Base-by-base conservation (phyloP, 1,140 invertebrate genomes). In the Lasioglossum baleicum region DNA sequence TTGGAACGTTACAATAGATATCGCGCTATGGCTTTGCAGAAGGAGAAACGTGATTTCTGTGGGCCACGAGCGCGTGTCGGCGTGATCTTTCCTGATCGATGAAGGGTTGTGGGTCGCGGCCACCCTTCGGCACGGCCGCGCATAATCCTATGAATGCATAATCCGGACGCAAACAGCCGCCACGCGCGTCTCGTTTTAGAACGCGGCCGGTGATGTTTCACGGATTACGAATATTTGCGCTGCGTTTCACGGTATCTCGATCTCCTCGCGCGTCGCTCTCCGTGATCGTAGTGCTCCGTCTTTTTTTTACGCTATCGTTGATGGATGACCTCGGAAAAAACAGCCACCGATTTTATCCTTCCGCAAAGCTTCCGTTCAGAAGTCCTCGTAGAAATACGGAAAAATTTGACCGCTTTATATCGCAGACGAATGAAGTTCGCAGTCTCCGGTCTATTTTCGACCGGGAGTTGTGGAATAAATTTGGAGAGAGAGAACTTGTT, bases 71-170 rank as follows among this genome's bases (percentile, higher is more conserved):
- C 61, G 15, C 35, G 17, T 44, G 44, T 48, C 6, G 0, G 51
- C 13, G 35, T 15, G 35, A 70, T 65, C 58, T 51, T 65, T 7
- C 6, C 40, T 56, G 80, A 73, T 76, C 80, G 74, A 78, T 53
- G 83, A 91, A 91, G 91, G 90, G 90, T 91, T 92, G 73, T 78
- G 15, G 31, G 67, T n/a, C 60, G 44, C 35, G 35, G 35, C 67
- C 81, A 88, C 90, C 89, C 91, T 87, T 86, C 80, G 63, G 35
- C 74, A 74, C 60, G 75, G 64, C 77, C 79, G 60, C 64, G n/a
- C 68, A 83, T 91, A 91, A 91, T 91, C 90, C 88, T 82, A 92
- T 92, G 92, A 92, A 92, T 92, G 90, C 86, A 83, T 92, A 92
- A 93, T 92, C 90, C 89, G 76, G 88, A 84, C 74, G 88, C 90